phyloP scores from a whole-genome alignment of 2,113 vertebrate species.

The Crotalus horridus region DNA sequence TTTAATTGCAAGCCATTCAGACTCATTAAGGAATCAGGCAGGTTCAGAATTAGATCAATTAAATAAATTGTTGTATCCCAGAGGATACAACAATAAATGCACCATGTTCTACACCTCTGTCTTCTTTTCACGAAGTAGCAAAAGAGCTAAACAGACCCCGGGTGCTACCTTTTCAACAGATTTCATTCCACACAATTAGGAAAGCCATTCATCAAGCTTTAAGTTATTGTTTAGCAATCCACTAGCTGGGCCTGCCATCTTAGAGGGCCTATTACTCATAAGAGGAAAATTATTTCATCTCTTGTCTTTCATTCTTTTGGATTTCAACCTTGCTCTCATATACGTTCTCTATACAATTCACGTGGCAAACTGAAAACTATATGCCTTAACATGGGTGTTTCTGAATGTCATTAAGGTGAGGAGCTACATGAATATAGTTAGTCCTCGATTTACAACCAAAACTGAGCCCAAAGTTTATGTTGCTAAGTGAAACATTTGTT shows the following conservation, averaged over 20 bases:
- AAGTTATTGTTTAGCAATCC: background rate
- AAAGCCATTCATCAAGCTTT: background rate
- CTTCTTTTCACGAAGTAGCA: background rate
- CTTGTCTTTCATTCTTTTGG: background rate
- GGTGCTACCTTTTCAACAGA: background rate
- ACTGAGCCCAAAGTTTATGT: too few species aligned
- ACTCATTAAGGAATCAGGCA: background rate
- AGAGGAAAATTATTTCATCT: background rate
- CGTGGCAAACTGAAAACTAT: too few species aligned
- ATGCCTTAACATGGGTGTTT: too few species aligned
- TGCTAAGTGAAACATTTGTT: too few species aligned
- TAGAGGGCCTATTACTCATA: background rate
- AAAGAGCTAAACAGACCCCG: background rate
- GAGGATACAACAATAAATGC: background rate
- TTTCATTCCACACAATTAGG: background rate
- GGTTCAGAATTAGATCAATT: background rate
- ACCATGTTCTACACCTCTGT: background rate
- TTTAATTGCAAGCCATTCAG: background rate
- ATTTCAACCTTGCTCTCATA: background rate
- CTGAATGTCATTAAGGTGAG: too few species aligned
- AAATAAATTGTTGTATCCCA: background rate
- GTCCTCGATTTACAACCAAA: too few species aligned
- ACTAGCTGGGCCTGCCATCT: background rate
- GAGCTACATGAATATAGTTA: too few species aligned
- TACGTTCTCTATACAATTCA: background rate